phyloP scores from a whole-genome alignment of 2,113 vertebrate genomes.

The Leptobrachium leishanense region DNA sequence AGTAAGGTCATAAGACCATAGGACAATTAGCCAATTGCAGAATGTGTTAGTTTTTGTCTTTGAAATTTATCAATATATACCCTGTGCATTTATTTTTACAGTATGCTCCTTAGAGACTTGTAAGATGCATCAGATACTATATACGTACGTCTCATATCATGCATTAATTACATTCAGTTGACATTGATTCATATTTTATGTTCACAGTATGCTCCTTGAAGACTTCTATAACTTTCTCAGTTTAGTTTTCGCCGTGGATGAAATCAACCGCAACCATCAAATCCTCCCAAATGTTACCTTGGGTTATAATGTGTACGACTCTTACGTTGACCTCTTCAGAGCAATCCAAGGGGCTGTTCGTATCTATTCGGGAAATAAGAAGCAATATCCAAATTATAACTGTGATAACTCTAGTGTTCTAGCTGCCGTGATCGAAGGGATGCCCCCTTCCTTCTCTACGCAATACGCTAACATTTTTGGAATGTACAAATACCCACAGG shows the following conservation, averaged over 20 bases:
- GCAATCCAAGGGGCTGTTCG: slow-evolving; percentile 34
- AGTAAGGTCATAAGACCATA: too few relatives aligned
- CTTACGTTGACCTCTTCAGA: slow-evolving; percentile 36
- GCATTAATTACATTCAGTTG: too few relatives aligned
- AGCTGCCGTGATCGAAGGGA: slow-evolving; percentile 39
- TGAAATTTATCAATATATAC: neutral
- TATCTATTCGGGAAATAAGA: slow-evolving; percentile 21
- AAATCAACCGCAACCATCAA: slow-evolving; percentile 36
- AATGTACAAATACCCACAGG: slow-evolving; percentile 43
- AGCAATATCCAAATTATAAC: slow-evolving; percentile 41
- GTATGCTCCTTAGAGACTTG: too few relatives aligned
- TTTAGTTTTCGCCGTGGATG: slow-evolving; percentile 47
- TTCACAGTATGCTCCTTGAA: slow-evolving; percentile 40
- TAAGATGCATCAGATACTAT: too few relatives aligned
- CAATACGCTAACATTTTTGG: slow-evolving; percentile 44
- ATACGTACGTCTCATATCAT: too few relatives aligned
- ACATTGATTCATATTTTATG: neutral
- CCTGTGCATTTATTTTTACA: too few relatives aligned
- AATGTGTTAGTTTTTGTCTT: neutral
- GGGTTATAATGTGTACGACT: slow-evolving; percentile 41
- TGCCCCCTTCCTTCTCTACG: slow-evolving; percentile 34
- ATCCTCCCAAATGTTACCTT: slow-evolving; percentile 42
- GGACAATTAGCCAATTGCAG: too few relatives aligned
- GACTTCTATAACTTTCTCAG: slow-evolving; percentile 41
- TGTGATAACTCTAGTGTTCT: slow-evolving; percentile 37